phyloP scores from a whole-genome alignment of 2,113 vertebrate genomes.

The Phalacrocorax brasilianus region DNA sequence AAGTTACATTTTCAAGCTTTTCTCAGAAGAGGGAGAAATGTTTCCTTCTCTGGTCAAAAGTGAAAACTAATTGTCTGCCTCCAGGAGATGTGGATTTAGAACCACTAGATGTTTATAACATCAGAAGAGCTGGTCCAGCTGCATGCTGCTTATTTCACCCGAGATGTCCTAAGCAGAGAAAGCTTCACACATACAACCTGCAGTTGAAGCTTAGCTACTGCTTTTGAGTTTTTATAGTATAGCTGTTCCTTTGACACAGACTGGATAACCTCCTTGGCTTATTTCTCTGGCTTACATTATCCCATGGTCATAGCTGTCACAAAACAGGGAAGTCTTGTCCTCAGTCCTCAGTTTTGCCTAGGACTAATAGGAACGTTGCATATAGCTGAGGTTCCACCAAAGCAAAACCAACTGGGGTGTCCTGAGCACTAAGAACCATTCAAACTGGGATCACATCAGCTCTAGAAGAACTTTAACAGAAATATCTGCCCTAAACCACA shows the following conservation, averaged over 20 bases:
- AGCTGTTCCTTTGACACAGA: background rate
- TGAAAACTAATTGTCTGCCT: background rate
- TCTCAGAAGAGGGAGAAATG: background rate
- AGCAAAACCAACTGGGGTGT: background rate
- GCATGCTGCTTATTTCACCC: background rate
- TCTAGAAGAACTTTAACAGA: background rate
- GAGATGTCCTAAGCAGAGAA: background rate
- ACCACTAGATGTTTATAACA: background rate
- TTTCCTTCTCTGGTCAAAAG: background rate
- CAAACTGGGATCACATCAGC: background rate
- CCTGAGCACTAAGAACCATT: background rate
- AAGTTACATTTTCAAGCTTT: background rate
- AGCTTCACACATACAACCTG: background rate
- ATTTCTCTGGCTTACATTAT: background rate
- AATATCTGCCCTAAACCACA: background rate
- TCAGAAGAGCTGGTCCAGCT: background rate
- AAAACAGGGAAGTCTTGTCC: background rate
- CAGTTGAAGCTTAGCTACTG: background rate
- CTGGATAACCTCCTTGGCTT: background rate
- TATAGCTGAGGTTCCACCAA: background rate
- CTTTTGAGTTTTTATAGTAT: background rate
- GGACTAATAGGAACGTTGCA: background rate
- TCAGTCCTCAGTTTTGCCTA: background rate
- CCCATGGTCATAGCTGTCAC: background rate
- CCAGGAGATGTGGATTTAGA: background rate